Evolutionary conservation across 92 coral and sea anemone species (phyloP), one percentile per base, ranked within the genome.

Genomic region (Muricea muricata): DNA sequence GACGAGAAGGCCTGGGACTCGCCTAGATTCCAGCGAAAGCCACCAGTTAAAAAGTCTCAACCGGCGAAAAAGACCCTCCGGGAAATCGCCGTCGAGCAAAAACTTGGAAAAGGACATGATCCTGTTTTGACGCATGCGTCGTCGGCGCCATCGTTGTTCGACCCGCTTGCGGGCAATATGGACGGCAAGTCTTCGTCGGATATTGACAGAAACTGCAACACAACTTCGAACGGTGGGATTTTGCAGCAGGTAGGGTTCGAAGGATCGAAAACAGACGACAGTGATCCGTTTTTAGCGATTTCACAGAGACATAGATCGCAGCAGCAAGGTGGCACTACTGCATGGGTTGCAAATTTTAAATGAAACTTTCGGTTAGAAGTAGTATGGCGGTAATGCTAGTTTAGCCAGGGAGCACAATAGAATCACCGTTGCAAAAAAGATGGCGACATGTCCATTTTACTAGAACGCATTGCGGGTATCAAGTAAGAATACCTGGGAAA

Each of bases 91-190:
- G 21, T 77, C 37, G 50, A 77, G 11, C 82, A 77, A 12, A 77
- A 35, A 40, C 18, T n/a, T 31, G 48, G 56, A 12, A 75, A 48
- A 37, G 32, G 32, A 9, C 25, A 28, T 26, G 65, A 11, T 8
- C 56, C 56, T 8, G 18, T 26, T 29, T 45, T 77, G n/a, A 30
- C 82, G 15, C 82, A 54, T 35, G 33, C 82, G 68, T 58, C 45
- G 31, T 77, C 82, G 9, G 58, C 23, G 7, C 82, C 82, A 35
- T 54, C 82, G 35, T 55, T 77, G 69, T 56, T 77, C 30, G 82
- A 54, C 39, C 69, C 82, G 14, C 29, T 25, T 33, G 69, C 82
- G 0, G 39, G 65, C 63, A 60, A 18, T 60, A 5, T 60, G 30
- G 14, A 10, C 21, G 26, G 33, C 26, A 60, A 60, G 68, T 55